These are phyloP conservation scores for Lagodon rhomboides DNA, from an alignment of 2,797 vertebrate genomes.

Conservation along the genomic window DNA sequence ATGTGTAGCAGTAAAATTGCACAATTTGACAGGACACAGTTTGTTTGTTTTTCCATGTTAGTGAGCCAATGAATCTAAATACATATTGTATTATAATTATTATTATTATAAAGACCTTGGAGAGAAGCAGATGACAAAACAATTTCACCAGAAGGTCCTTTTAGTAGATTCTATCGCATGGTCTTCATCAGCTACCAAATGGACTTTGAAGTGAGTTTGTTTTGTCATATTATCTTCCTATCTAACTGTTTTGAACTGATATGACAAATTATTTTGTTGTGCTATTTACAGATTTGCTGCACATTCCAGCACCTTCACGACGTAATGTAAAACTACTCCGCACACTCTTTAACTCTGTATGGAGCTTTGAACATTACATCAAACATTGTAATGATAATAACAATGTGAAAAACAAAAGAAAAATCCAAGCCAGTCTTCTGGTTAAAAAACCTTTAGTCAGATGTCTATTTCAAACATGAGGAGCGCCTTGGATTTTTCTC, in stretches of 20 bases:
- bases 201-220: not conserved
- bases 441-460: no score
- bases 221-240: constrained; percentile 5
- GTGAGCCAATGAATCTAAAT: constrained; percentile 32
- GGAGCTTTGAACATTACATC: not conserved
- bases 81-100: constrained; percentile 13
- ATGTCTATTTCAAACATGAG: no score
- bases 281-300: not conserved
- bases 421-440: no score
- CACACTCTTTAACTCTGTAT: not conserved
- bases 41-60: constrained; percentile 43
- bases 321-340: not conserved
- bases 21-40: constrained; percentile 52
- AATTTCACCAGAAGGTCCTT: not conserved
- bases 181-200: not conserved
- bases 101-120: not conserved
- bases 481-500: no score
- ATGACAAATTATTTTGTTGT: not conserved
- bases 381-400: no score
- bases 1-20: constrained; percentile 28
- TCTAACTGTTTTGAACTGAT: not conserved
- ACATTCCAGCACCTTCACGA: not conserved
- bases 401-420: no score
- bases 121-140: not conserved
- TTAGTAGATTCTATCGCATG: not conserved